Evolutionary conservation across 2,797 vertebrate species (phyloP).

Genomic region (Bradypodion ventrale): DNA sequence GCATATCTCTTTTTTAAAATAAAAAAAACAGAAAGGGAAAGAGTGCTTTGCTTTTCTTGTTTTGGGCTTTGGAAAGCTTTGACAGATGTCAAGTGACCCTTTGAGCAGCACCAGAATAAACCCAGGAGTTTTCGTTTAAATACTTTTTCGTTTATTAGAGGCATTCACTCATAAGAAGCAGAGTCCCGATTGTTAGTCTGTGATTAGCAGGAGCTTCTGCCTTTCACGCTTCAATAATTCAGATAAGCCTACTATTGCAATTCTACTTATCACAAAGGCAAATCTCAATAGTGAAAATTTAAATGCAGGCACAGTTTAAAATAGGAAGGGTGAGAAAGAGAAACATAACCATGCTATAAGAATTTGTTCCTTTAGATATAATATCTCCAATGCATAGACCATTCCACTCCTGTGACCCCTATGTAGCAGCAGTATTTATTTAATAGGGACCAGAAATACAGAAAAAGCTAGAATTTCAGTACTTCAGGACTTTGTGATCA

Average conservation of each 20-base stretch:
- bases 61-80: conserved; percentile 18
- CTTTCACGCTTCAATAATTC: conserved; percentile 40
- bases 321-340: neutral
- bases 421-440: too few relatives aligned
- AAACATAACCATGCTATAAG: neutral
- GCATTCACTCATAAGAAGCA: conserved; percentile 19
- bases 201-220: conserved; percentile 34
- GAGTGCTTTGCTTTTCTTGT: conserved; percentile 8
- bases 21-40: too few relatives aligned
- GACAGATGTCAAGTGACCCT: conserved; percentile 24
- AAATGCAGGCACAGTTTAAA: conserved; percentile 10
- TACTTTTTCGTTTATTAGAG: conserved; percentile 18
- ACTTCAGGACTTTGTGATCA: too few relatives aligned
- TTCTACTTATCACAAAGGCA: conserved; percentile 24
- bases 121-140: conserved; percentile 5
- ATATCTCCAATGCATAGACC: neutral
- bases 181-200: conserved; percentile 40
- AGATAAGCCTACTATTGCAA: conserved; percentile 47
- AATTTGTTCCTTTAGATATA: conserved; percentile 16
- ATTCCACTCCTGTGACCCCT: neutral
- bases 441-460: neutral
- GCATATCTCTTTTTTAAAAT: neutral
- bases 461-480: neutral
- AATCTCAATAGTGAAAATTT: conserved; percentile 39
- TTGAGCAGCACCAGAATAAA: conserved; percentile 28